Conservation (phyloP, 2,888 invertebrate species). For the Alloscopus bannaensis region DNA sequence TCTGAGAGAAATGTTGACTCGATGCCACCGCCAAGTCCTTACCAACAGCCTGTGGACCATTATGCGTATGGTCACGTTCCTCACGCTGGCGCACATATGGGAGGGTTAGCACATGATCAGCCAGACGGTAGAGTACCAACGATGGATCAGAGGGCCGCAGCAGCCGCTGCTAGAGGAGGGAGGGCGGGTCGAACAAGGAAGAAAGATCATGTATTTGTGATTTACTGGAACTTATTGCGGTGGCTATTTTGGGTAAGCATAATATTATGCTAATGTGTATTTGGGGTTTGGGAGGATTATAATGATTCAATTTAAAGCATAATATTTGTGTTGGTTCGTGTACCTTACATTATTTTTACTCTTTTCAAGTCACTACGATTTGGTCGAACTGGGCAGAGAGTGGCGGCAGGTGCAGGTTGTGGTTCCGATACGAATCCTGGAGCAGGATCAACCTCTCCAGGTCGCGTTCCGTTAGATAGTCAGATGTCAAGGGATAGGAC, state of each 20-base stretch:
- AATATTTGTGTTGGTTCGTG: neutral
- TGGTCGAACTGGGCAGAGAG: constrained; percentile 72
- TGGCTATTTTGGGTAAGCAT: constrained; percentile 72
- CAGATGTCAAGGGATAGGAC: constrained; percentile 73
- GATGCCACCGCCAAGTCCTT: constrained; percentile 73
- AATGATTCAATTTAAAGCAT: too few species aligned
- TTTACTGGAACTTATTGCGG: constrained; percentile 73
- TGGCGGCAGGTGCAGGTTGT: constrained; percentile 73
- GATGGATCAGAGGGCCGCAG: constrained; percentile 66
- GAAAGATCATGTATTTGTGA: constrained; percentile 73
- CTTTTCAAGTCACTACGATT: constrained; percentile 70
- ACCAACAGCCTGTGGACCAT: constrained; percentile 67
- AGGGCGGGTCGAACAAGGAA: constrained; percentile 71
- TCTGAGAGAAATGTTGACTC: constrained; percentile 73
- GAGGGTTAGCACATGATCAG: constrained; percentile 60
- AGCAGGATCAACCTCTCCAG: constrained; percentile 64
- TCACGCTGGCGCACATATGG: constrained; percentile 54
- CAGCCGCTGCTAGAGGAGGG: constrained; percentile 48
- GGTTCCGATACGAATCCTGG: constrained; percentile 72
- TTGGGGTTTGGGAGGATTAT: too few species aligned
- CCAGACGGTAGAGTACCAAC: constrained; percentile 66
- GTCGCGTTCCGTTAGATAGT: constrained; percentile 72
- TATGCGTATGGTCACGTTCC: constrained; percentile 60
- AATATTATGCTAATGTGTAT: too few species aligned
- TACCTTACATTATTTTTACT: neutral